Base-by-base conservation (phyloP, 2,113 vertebrate species). In the Varanus komodoensis region DNA sequence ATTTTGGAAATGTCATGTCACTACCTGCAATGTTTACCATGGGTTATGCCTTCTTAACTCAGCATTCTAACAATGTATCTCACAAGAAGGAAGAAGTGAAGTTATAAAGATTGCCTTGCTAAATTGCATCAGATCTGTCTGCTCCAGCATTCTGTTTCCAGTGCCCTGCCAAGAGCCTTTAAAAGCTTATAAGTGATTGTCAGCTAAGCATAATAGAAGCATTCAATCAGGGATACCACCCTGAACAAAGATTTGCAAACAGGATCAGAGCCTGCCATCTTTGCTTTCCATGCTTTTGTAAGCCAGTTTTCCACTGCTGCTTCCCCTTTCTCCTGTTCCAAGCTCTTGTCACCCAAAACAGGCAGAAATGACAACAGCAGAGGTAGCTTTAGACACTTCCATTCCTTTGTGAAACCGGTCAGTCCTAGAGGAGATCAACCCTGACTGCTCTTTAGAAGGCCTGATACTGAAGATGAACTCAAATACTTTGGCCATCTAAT, bases 1-100 rank as follows among this genome's bases (percentile, higher is more conserved):
- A 93, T 95, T 80, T 95, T 95, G 94, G 90, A 84, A 90, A 84
- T 61, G 88, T 90, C 54, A 92, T 81, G 91, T 93, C 89, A 86
- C 92, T 95, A 92, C 90, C 90, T 78, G 92, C 57, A 48, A 93
- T 95, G 68, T 94, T 94, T 93, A 92, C 91, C 90, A 82, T 67
- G 44, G 50, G 68, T 15, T 67, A 3, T 88, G 90, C 84, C 82
- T 73, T 54, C 84, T 94, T 92, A 90, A 95, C 95, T 82, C 93
- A 91, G 93, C 68, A 91, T 91, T 92, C 91, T 92, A 91, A 74
- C 82, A 93, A 9, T 85, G 38, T 71, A 44, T 74, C 74, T 19
- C 69, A 73, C n/a, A 19, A 3, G 14, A 86, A 2, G 17, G 14
- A 81, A 81, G 79, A 54, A 81, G 6, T 81, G 50, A 54, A 19